phyloP scores from a whole-genome alignment of 2,797 vertebrate genomes.

The Aphelocoma californica region DNA sequence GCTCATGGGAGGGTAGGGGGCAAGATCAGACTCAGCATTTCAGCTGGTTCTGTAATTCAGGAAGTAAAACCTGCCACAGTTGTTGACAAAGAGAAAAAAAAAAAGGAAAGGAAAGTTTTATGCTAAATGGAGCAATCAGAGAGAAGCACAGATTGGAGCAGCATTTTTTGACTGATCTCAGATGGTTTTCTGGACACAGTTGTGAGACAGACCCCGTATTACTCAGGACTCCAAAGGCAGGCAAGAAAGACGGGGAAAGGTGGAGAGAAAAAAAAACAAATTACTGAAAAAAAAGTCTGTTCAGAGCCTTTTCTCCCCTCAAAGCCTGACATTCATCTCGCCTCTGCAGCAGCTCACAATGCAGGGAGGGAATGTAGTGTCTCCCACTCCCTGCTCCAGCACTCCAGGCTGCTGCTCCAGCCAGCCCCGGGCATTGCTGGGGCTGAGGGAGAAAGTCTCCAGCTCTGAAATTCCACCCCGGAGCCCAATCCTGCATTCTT shows the following conservation, averaged over 20 bases:
- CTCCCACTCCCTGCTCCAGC: not conserved
- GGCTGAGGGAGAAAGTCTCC: not conserved
- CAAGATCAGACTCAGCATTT: not conserved
- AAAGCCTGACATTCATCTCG: not conserved
- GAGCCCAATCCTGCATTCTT: not conserved
- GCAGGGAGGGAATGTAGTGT: not conserved
- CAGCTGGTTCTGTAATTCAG: not conserved
- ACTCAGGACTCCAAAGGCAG: not conserved
- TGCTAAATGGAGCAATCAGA: not conserved
- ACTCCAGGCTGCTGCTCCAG: not conserved
- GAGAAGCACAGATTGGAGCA: not conserved
- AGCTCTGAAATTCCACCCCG: not conserved
- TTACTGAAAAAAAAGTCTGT: not conserved
- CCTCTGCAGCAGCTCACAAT: not conserved
- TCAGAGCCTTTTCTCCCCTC: not conserved
- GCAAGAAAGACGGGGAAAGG: not conserved
- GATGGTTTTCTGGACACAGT: not conserved
- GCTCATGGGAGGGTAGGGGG: not conserved
- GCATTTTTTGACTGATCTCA: not conserved
- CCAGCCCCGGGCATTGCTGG: not conserved
- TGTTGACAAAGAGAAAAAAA: not conserved
- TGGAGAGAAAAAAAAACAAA: not conserved
- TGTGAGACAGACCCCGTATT: not conserved
- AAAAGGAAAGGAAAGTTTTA: not conserved
- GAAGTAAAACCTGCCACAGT: constrained; percentile 1